These are phyloP conservation scores for Morphnarchus princeps DNA, from an alignment of 2,113 vertebrate species.

Conservation along the genomic window DNA sequence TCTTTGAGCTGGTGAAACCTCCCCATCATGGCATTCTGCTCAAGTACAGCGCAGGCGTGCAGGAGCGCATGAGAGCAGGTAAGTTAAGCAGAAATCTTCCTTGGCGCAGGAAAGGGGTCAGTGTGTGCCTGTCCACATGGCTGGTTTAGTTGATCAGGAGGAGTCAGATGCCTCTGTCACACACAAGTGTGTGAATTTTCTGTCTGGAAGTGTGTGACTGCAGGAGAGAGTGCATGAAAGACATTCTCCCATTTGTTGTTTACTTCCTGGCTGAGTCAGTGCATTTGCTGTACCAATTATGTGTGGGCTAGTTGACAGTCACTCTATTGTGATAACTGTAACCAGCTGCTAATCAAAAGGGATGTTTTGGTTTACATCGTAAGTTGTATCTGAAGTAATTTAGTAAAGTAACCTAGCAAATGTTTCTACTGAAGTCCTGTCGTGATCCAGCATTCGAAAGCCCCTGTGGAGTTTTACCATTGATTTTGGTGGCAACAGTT, in stretches of 20 bases:
- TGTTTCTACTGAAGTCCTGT: not conserved
- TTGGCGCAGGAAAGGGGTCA: not conserved
- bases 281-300: rapidly evolving
- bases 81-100: not conserved
- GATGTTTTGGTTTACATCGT: not conserved
- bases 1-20: constrained; percentile 88
- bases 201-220: not conserved
- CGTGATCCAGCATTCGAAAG: not conserved
- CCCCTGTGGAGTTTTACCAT: not conserved
- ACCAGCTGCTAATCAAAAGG: not conserved
- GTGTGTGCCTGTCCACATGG: not conserved
- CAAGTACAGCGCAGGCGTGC: constrained; percentile 62
- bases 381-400: not conserved
- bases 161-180: not conserved
- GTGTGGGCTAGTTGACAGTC: not conserved
- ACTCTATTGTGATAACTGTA: not conserved
- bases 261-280: not conserved
- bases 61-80: constrained; percentile 79
- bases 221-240: not conserved
- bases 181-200: not conserved
- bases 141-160: not conserved
- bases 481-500: not conserved
- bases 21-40: constrained; percentile 82
- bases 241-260: not conserved
- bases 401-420: not conserved